Evolutionary conservation across 37 sponge, comb jelly and placozoan genomes (phyloP), one percentile per base, ranked within the genome.

Genomic region (Corticium candelabrum): DNA sequence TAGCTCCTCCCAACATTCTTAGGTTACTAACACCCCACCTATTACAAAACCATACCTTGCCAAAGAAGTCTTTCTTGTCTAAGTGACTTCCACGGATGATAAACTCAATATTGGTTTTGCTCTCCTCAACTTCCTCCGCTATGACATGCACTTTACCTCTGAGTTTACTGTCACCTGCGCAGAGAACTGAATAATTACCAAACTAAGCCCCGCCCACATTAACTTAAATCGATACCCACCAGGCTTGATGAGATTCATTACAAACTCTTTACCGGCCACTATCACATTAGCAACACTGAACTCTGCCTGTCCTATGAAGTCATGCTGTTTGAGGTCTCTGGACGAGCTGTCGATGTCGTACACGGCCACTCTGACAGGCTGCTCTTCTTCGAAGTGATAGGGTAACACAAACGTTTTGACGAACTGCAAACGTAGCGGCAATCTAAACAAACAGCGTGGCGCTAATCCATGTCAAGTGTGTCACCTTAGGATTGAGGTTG

Each of bases 41-140:
- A 34, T 32, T 40, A 30, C 37, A 62, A 30, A 38, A 38, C 40
- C n/a, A 3, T 36, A 92, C 90, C 79, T 95, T 95, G 35, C 96
- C 93, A 87, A 95, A 89, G 79, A 95, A 87, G 74, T 95, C 96
- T 41, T 95, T 95, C 79, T 95, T 95, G 77, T 95, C 96, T 69
- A 95, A 80, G 37, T 95, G 86, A 40, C 38, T 84, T 27, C 86
- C 94, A 43, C 82, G 75, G 50, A 92, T 79, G 37, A 90, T 82
- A 67, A 95, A 72, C 27, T 69, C 33, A 15, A 90, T 72, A 36
- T 71, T 79, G 76, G 81, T 87, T 77, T 94, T 90, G 30, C 86
- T 89, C 35, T 90, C 89, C 38, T 81, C 75, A 0, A 83, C 69
- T 67, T 94, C 95, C 74, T 94, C 95, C 39, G 85, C 91, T 31